A percentile compares a stretch with the other conserved stretches of the same genome.
Evolutionary conservation across 2,888 invertebrate genomes (phyloP).

Genomic region (Cryptus armator): DNA sequence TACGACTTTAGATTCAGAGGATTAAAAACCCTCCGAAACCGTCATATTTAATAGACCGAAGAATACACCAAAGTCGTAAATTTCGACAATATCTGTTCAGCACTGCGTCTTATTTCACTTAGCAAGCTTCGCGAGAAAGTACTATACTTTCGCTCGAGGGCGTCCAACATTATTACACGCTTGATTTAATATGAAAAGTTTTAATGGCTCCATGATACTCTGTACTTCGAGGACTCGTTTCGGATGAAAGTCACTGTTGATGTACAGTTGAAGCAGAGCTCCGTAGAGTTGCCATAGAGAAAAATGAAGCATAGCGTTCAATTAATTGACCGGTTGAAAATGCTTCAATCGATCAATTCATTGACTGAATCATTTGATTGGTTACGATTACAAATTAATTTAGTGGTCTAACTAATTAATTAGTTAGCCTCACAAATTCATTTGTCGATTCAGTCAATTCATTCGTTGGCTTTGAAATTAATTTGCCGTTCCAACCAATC

Average conservation of each 20-base stretch:
- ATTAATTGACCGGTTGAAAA: too few relatives aligned
- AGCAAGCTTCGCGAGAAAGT: neutral
- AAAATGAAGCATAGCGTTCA: too few relatives aligned
- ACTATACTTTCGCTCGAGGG: neutral
- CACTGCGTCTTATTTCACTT: neutral
- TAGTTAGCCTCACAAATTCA: too few relatives aligned
- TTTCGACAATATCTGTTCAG: neutral
- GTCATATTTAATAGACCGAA: neutral
- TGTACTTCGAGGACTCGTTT: neutral
- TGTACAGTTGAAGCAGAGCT: neutral
- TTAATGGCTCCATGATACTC: constrained; percentile 30
- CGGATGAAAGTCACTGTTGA: constrained; percentile 2
- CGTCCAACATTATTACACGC: constrained; percentile 31
- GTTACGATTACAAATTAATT: too few relatives aligned
- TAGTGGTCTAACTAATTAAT: too few relatives aligned
- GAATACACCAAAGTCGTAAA: neutral
- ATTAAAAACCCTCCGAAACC: neutral
- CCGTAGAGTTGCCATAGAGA: neutral
- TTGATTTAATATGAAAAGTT: constrained; percentile 57
- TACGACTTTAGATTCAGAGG: neutral
- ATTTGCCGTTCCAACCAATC: too few relatives aligned
- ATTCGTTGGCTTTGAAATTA: too few relatives aligned
- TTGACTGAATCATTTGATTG: too few relatives aligned
- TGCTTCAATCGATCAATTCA: too few relatives aligned
- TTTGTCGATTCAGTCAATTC: neutral